Percentiles rank a stretch among this genome's conserved stretches.
Evolutionary conservation across 2,113 vertebrate genomes (phyloP).

Genomic region (Dolichallabes microphthalmus): DNA sequence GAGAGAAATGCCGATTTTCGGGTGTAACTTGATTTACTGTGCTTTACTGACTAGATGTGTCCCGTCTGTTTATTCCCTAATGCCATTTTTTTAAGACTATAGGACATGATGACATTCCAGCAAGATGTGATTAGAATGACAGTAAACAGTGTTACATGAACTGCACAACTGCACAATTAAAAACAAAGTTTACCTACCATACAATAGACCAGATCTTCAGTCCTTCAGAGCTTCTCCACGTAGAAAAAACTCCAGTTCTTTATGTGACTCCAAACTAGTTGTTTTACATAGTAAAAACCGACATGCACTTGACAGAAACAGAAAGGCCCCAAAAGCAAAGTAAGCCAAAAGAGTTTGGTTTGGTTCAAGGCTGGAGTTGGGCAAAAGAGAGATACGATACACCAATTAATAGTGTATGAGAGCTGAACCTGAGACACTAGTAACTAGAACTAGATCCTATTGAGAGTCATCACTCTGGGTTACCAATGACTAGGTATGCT

Average conservation of each 20-base stretch:
- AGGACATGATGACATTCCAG: background rate
- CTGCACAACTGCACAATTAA: background rate
- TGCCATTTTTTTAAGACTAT: background rate
- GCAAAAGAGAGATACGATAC: constrained; percentile 75
- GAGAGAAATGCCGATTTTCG: background rate
- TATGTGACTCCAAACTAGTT: constrained; percentile 34
- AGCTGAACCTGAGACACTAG: constrained; percentile 74
- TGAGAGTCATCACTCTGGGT: constrained; percentile 65
- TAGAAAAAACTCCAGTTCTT: constrained; percentile 35
- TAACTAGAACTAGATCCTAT: constrained; percentile 71
- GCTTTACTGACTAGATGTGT: background rate
- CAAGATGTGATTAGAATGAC: background rate
- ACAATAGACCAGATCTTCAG: constrained; percentile 42
- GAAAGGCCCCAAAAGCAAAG: constrained; percentile 64
- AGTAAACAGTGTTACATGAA: background rate
- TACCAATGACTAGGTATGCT: constrained; percentile 47
- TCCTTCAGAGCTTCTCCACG: constrained; percentile 41
- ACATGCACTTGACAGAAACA: constrained; percentile 54
- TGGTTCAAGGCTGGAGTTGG: constrained; percentile 62
- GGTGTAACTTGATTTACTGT: background rate
- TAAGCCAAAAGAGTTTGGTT: constrained; percentile 67
- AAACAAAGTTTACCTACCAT: constrained; percentile 63
- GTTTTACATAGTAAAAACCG: constrained; percentile 61
- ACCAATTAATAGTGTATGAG: constrained; percentile 83
- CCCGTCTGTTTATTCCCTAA: background rate